Conservation (phyloP, 2,888 invertebrate species). For the Xanthostigma xanthostigma region DNA sequence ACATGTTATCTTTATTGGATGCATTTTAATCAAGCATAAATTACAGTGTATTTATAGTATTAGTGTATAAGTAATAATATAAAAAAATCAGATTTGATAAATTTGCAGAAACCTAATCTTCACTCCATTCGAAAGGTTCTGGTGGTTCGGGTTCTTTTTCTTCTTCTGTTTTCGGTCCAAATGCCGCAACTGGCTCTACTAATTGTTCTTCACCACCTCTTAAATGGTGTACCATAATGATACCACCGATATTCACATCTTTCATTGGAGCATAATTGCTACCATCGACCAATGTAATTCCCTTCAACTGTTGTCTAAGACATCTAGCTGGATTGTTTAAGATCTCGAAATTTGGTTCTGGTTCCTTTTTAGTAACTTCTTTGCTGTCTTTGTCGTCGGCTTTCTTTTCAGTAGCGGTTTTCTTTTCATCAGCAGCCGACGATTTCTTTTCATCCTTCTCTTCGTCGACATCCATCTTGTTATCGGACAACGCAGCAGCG, state of each 20-base stretch:
- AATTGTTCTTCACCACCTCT: conserved; percentile 70
- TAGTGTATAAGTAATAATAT: too few species aligned
- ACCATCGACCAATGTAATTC: conserved; percentile 63
- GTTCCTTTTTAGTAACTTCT: conserved; percentile 57
- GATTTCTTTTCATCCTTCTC: conserved; percentile 27
- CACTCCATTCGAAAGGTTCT: conserved; percentile 92
- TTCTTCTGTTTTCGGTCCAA: conserved; percentile 82
- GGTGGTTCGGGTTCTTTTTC: conserved; percentile 95
- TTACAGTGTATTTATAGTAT: too few species aligned
- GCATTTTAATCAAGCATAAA: too few species aligned
- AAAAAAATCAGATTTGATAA: too few species aligned
- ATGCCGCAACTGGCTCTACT: conserved; percentile 85
- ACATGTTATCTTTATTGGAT: too few species aligned
- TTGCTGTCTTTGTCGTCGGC: conserved; percentile 32
- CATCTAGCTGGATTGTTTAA: conserved; percentile 89
- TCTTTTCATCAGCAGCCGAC: conserved; percentile 26
- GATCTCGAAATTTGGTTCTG: conserved; percentile 84
- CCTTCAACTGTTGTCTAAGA: conserved; percentile 79
- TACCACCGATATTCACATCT: conserved; percentile 87
- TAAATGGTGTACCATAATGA: conserved; percentile 82
- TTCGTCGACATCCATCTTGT: conserved; percentile 75
- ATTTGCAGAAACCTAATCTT: conserved; percentile 40
- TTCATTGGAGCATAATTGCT: conserved; percentile 75
- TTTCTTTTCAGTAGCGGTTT: conserved; percentile 27
- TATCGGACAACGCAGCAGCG: conserved; percentile 25